A percentile compares a stretch with the other conserved stretches of the same genome.
Conservation (phyloP, 2,888 invertebrate species). For the Caenorhabditis sulstoni region DNA sequence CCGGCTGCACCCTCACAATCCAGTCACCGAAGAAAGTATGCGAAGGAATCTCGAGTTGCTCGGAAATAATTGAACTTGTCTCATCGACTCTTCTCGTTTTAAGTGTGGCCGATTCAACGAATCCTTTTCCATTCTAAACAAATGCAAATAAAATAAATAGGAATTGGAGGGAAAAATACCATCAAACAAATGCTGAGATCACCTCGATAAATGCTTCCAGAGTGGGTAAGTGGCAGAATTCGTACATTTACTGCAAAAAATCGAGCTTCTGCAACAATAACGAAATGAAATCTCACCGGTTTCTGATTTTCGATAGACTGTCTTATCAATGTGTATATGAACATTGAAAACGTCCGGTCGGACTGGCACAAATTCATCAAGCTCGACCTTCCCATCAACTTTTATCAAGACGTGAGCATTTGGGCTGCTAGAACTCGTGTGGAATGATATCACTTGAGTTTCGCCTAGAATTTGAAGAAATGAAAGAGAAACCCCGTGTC, state of each 20-base stretch:
- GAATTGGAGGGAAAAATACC: too few species aligned
- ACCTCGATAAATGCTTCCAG: constrained; percentile 67
- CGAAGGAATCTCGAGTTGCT: constrained; percentile 67
- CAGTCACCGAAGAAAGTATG: constrained; percentile 74
- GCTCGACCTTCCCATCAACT: constrained; percentile 36
- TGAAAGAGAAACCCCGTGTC: too few species aligned
- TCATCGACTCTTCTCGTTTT: constrained; percentile 29
- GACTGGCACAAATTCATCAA: constrained; percentile 45
- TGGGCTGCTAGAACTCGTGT: constrained; percentile 33
- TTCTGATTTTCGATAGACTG: constrained; percentile 73
- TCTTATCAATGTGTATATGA: constrained; percentile 74
- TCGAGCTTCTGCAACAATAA: too few species aligned
- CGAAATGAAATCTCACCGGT: constrained; percentile 60
- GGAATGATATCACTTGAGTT: constrained; percentile 32
- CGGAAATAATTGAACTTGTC: constrained; percentile 45
- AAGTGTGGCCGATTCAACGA: constrained; percentile 42
- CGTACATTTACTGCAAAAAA: constrained; percentile 70
- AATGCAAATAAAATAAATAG: too few species aligned
- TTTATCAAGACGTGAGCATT: constrained; percentile 33
- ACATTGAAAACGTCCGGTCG: constrained; percentile 70
- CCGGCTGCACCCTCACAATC: constrained; percentile 62
- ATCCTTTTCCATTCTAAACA: constrained; percentile 53
- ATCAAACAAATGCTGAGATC: constrained; percentile 65
- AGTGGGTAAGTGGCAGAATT: constrained; percentile 70
- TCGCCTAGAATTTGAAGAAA: too few species aligned